phyloP scores from a whole-genome alignment of 1,140 invertebrate genomes.

The Teleopsis dalmanni region DNA sequence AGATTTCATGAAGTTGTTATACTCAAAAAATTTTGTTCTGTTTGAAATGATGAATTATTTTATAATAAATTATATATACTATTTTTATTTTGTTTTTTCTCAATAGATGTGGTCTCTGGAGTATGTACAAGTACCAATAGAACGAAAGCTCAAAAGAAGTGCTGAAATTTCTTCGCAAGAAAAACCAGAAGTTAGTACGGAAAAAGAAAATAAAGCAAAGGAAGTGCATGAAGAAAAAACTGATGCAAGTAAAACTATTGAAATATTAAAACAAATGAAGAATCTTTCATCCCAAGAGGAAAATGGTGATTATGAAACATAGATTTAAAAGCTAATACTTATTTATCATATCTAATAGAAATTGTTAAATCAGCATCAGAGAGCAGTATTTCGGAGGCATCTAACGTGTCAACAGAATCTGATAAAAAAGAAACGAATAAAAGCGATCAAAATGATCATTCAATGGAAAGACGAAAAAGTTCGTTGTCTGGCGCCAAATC shows the following conservation, averaged over 20 bases:
- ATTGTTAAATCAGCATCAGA: constrained; percentile 75
- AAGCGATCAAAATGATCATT: constrained; percentile 12
- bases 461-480: constrained; percentile 26
- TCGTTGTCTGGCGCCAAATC: constrained; percentile 40
- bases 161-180: constrained; percentile 32
- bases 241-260: too few relatives aligned
- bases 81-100: constrained; percentile 5
- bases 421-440: constrained; percentile 63
- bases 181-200: constrained; percentile 25
- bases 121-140: constrained; percentile 81
- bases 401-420: constrained; percentile 60
- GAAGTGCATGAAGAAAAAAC: constrained; percentile 31
- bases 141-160: constrained; percentile 45
- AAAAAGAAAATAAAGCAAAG: constrained; percentile 14
- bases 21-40: too few relatives aligned
- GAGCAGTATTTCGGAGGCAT: constrained; percentile 72
- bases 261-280: constrained; percentile 74
- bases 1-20: too few relatives aligned
- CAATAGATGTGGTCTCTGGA: constrained; percentile 92
- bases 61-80: background rate
- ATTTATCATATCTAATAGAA: constrained; percentile 13
- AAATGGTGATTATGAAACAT: constrained; percentile 14
- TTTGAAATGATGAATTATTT: background rate
- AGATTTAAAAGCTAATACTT: background rate
- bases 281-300: constrained; percentile 32